Conservation (phyloP, 1,140 invertebrate genomes). For the Macrocentrus cingulum region DNA sequence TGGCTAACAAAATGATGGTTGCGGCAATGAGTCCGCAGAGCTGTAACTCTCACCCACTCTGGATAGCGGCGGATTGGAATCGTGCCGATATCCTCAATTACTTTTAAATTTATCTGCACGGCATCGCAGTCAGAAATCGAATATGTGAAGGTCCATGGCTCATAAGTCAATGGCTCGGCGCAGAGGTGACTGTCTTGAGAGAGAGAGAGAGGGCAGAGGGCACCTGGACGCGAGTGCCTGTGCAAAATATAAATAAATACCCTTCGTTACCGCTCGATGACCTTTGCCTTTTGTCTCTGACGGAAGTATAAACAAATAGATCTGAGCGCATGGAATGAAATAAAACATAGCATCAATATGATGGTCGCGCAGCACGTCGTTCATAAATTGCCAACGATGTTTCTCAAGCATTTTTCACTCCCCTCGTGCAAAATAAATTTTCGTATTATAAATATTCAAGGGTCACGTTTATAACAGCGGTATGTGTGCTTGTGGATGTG, state of each 20-base stretch:
- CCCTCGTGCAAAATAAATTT: too few species aligned
- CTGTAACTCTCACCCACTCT: slow-evolving; percentile 7
- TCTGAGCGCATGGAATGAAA: slow-evolving; percentile 9
- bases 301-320: not conserved
- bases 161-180: slow-evolving; percentile 16
- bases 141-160: slow-evolving; percentile 22
- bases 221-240: too few species aligned
- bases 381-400: too few species aligned
- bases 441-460: not conserved
- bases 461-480: not conserved
- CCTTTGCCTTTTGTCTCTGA: not conserved
- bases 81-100: slow-evolving; percentile 22
- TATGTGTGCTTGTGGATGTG: not conserved
- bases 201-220: slow-evolving; percentile 1
- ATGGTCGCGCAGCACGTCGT: too few species aligned
- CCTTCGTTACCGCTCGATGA: not conserved
- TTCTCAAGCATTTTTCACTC: too few species aligned
- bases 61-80: slow-evolving; percentile 6
- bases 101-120: slow-evolving; percentile 23
- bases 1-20: too few species aligned
- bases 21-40: too few species aligned
- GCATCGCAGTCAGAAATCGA: slow-evolving; percentile 20
- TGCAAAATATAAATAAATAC: slow-evolving; percentile 19
- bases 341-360: not conserved
- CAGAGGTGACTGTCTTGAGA: slow-evolving; percentile 1